Evolutionary conservation across 1,140 invertebrate species (phyloP), one percentile per base, ranked within the genome.

Genomic region (Cepaea nemoralis): DNA sequence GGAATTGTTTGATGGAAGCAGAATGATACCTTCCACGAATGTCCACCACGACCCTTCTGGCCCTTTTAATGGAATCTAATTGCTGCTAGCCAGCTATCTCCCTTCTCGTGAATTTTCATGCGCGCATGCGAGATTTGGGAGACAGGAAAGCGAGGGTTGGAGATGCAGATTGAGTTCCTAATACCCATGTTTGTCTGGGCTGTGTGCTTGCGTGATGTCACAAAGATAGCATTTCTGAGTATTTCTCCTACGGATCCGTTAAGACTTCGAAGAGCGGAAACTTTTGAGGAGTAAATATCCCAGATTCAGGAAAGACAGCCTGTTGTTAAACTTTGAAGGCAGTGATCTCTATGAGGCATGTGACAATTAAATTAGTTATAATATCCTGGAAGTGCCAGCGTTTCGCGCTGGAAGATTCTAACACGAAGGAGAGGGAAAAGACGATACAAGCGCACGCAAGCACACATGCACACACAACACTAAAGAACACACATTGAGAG

Each of bases 51-150:
- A 39, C 35, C 22, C 35, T 71, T 33, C 37, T n/a, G n/a, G 14
- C 69, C 37, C 37, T 45, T 37, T 39, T 77, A 77, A 77, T 77
- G 75, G 75, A 77, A 77, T 77, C 75, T 77, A 77, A 77, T 77
- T 77, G 50, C 75, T 39, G 50, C 2, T 39, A 33, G 55, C 75
- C 6, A 24, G 48, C 63, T 50, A 37, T 50, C 75, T 24, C 6
- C 42, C 55, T 33, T 55, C 75, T 55, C 37, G 27, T 77, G 75
- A 77, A 63, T 77, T 77, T 77, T 77, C 75, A 77, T 77, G 75
- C 33, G 75, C 75, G n/a, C 75, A 77, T 63, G 75, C 75, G 33
- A 77, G 75, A 77, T 59, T 63, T 63, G 75, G 16, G 48, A 16
- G 12, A 59, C 55, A 22, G 31, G 0, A 39, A 63, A 3, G 19